Base-by-base conservation (phyloP, 2,888 invertebrate species). In the Cylloceria caligata region DNA sequence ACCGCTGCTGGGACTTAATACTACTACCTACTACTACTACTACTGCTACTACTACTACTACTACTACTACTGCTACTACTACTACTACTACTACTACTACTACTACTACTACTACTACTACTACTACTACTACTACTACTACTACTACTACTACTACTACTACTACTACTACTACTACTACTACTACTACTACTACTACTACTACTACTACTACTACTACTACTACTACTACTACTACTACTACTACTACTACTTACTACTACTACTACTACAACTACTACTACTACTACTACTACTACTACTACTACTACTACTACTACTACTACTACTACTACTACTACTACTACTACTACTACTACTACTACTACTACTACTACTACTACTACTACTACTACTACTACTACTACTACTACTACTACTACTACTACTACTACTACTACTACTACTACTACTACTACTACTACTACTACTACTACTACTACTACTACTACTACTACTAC, bases 1-100 rank as follows among this genome's bases (percentile, higher is more conserved):
- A 81, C 81, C 81, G 19, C 68, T 81, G 9, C 77, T 52, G 68
- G 64, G 55, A 73, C 68, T 77, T 47, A 73, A 68, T 68, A 77
- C 77, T 73, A 60, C 45, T 16, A 55, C 39, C n/a, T 42, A 27
- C 45, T 7, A n/a, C 57, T 4, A 11, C 49, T n/a, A 5, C 16
- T 49, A 2, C n/a, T 11, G 24, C 34, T n/a, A 52, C 36, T 49
- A 2, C n/a, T 11, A n/a, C 34, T n/a, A 52, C 36, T 47, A 73
- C 73, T 68, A 77, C 77, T 73, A 60, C 45, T 16, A 55, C 39
- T n/a, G n/a, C n/a, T 42, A 27, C 45, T 7, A n/a, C 57, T 4
- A 11, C 49, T n/a, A 5, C 16, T 49, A 2, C n/a, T 11, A n/a
- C 34, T n/a, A 52, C 36, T 47, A 73, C 73, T 68, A 77, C 77